These are phyloP conservation scores for Apomyelois bistriatella DNA, from an alignment of 2,888 invertebrate genomes.

Conservation along the genomic window DNA sequence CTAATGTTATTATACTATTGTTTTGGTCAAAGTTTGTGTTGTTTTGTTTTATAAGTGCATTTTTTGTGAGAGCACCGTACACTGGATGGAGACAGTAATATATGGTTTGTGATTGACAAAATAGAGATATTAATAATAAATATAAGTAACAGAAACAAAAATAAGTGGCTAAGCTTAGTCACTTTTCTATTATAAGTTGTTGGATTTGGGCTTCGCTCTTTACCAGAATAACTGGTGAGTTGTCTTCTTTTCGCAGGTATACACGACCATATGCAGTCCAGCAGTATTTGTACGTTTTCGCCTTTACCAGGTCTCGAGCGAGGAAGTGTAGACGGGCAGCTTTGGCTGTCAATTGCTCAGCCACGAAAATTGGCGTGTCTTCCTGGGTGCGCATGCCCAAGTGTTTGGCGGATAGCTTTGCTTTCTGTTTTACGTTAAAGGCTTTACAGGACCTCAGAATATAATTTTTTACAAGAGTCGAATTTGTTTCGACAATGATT, in stretches of 20 bases:
- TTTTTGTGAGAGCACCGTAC: too few relatives aligned
- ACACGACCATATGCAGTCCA: background rate
- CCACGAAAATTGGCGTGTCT: background rate
- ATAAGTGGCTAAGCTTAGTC: background rate
- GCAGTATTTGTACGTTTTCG: background rate
- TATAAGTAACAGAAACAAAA: too few relatives aligned
- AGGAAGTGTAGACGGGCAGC: background rate
- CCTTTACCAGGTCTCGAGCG: background rate
- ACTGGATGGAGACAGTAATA: background rate
- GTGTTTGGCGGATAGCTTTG: slow-evolving; percentile 7
- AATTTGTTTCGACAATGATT: background rate
- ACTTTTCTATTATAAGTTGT: too few relatives aligned
- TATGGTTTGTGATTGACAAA: background rate
- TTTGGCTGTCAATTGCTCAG: background rate
- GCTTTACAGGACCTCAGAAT: background rate
- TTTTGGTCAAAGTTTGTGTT: too few relatives aligned
- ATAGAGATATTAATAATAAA: too few relatives aligned
- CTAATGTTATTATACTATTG: too few relatives aligned
- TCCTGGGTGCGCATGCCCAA: background rate
- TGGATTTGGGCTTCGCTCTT: background rate
- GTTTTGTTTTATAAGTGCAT: too few relatives aligned
- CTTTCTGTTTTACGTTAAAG: slow-evolving; percentile 3
- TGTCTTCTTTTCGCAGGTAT: background rate
- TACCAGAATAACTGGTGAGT: background rate
- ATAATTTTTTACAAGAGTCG: background rate